Percentiles rank a stretch among this genome's conserved stretches.
Evolutionary conservation across 1,140 invertebrate species (phyloP).

Genomic region (Pomacea maculata): DNA sequence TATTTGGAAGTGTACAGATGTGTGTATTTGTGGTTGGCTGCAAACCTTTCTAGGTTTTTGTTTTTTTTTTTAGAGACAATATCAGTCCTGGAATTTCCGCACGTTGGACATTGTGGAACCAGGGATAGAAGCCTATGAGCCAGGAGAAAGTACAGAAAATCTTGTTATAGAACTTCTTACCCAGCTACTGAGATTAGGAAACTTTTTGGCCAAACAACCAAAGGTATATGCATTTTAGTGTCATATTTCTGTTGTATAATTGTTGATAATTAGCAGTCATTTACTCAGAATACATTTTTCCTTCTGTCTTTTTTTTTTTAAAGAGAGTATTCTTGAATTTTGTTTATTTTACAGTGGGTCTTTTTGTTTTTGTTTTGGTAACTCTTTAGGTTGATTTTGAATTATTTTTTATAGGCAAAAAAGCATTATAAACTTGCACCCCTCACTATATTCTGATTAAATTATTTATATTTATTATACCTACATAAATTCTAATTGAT

Average conservation of each 20-base stretch:
- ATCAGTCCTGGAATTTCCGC: constrained; percentile 52
- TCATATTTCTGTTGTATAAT: neutral
- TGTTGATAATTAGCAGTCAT: too few species aligned
- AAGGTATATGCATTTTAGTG: constrained; percentile 42
- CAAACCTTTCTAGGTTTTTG: too few species aligned
- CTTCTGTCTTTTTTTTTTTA: neutral
- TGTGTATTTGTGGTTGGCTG: constrained; percentile 2
- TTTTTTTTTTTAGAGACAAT: constrained; percentile 29
- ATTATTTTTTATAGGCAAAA: neutral
- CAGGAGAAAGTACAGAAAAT: constrained; percentile 49
- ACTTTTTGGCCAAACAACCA: constrained; percentile 51
- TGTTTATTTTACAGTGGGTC: neutral
- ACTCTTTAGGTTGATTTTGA: neutral
- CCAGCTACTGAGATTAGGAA: constrained; percentile 57
- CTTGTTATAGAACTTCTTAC: constrained; percentile 52
- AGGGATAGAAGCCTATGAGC: constrained; percentile 52
- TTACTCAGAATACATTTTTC: neutral
- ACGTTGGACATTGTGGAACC: constrained; percentile 57
- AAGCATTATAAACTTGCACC: too few species aligned
- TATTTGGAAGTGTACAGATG: neutral
- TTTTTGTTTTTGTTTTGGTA: neutral
- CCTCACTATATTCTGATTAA: too few species aligned
- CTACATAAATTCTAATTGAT: too few species aligned
- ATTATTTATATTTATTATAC: too few species aligned
- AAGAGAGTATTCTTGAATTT: neutral